These are phyloP conservation scores for Capitella teleta DNA, from an alignment of 1,140 invertebrate species.

Conservation along the genomic window DNA sequence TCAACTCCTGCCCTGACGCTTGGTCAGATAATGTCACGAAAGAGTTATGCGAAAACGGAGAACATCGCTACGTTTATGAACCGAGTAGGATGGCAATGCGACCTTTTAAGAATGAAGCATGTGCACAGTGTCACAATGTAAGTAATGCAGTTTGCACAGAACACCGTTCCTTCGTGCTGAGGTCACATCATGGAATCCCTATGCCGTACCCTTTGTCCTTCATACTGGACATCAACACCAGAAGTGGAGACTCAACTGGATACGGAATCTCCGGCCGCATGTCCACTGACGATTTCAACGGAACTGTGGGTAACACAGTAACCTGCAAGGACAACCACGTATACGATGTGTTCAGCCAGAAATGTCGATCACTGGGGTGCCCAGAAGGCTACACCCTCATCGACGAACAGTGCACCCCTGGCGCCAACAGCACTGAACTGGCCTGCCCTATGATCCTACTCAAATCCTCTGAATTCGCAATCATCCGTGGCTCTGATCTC, in stretches of 20 bases:
- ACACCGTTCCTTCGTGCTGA: too few relatives aligned
- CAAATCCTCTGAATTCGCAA: constrained; percentile 10
- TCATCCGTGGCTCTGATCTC: constrained; percentile 4
- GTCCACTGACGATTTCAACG: neutral
- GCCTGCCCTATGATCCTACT: neutral
- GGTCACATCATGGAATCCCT: too few relatives aligned
- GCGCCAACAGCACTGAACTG: too few relatives aligned
- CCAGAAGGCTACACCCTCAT: constrained; percentile 4
- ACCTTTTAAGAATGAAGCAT: too few relatives aligned
- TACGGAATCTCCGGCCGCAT: neutral
- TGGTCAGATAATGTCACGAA: too few relatives aligned
- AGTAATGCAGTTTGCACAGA: too few relatives aligned
- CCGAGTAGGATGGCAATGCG: too few relatives aligned
- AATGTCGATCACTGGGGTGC: constrained; percentile 17
- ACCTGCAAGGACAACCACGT: constrained; percentile 15
- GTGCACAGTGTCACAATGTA: too few relatives aligned
- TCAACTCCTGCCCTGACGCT: too few relatives aligned
- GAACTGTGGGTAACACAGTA: too few relatives aligned
- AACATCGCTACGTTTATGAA: too few relatives aligned
- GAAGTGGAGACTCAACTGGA: neutral
- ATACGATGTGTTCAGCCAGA: constrained; percentile 17
- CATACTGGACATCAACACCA: constrained; percentile 17
- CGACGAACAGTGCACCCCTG: neutral
- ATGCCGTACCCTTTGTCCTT: constrained; percentile 20
- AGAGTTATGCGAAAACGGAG: too few relatives aligned